Evolutionary conservation across 92 coral and sea anemone species (phyloP).

Genomic region (Phenganax subtilis): DNA sequence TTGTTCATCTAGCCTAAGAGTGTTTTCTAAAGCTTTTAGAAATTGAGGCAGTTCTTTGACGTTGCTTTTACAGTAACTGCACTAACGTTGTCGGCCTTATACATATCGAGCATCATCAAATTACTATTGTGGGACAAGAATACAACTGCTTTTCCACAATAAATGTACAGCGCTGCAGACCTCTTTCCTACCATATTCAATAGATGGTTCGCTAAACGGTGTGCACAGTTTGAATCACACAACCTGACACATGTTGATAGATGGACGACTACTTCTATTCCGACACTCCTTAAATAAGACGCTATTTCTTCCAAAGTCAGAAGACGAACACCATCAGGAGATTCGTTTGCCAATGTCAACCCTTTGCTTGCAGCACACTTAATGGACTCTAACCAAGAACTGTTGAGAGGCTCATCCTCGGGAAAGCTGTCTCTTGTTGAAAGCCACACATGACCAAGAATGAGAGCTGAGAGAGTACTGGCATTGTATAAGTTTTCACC

Average conservation of each 20-base stretch:
- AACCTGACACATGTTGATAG: neutral
- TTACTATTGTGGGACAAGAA: neutral
- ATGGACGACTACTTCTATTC: neutral
- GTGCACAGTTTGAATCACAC: neutral
- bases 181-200: neutral
- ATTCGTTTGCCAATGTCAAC: neutral
- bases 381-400: neutral
- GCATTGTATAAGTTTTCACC: neutral
- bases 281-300: neutral
- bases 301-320: neutral
- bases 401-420: neutral
- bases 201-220: neutral
- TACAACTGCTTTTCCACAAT: neutral
- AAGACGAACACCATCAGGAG: neutral
- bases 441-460: no score
- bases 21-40: neutral
- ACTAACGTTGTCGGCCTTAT: neutral
- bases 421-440: no score
- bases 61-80: slow-evolving; percentile 14
- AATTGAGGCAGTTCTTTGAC: neutral
- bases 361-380: neutral
- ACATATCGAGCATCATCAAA: neutral
- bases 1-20: slow-evolving; percentile 8
- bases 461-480: no score
- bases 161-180: neutral